A percentile compares a stretch with the other conserved stretches of the same genome.
phyloP scores from a whole-genome alignment of 2,113 vertebrate genomes.

The Entelurus aequoreus region DNA sequence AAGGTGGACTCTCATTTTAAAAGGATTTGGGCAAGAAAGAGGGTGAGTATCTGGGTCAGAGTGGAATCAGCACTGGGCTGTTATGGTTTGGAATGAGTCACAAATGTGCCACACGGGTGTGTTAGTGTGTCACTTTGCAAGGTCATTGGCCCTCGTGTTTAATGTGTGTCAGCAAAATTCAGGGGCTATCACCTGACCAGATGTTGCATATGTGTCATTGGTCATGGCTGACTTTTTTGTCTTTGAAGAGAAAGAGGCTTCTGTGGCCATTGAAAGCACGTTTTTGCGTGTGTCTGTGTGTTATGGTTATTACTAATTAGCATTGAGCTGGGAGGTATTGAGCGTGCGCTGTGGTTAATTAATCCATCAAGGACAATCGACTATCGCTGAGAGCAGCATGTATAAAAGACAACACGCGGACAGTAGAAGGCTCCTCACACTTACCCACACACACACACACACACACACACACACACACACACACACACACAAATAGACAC shows the following conservation, averaged over 20 bases:
- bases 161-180: no score
- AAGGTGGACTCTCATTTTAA: conserved; percentile 47
- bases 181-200: no score
- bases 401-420: conserved; percentile 28
- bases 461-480: conserved; percentile 15
- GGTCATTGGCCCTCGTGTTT: no score
- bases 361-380: conserved; percentile 56
- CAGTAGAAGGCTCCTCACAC: conserved; percentile 16
- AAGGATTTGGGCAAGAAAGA: conserved; percentile 55
- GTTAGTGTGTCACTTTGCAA: no score
- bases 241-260: conserved; percentile 1
- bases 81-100: conserved; percentile 40
- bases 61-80: conserved; percentile 33
- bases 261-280: conserved; percentile 18
- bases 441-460: conserved; percentile 18
- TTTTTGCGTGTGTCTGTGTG: neutral
- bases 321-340: conserved; percentile 45
- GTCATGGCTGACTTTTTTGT: neutral
- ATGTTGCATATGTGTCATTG: neutral
- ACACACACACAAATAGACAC: conserved; percentile 22
- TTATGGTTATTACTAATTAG: conserved; percentile 45
- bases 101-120: no score
- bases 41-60: conserved; percentile 57
- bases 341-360: conserved; percentile 50
- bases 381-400: conserved; percentile 37